A percentile compares a stretch with the other conserved stretches of the same genome.
Evolutionary conservation across 2,797 vertebrate species (phyloP).

Genomic region (Premnoplex brunnescens): DNA sequence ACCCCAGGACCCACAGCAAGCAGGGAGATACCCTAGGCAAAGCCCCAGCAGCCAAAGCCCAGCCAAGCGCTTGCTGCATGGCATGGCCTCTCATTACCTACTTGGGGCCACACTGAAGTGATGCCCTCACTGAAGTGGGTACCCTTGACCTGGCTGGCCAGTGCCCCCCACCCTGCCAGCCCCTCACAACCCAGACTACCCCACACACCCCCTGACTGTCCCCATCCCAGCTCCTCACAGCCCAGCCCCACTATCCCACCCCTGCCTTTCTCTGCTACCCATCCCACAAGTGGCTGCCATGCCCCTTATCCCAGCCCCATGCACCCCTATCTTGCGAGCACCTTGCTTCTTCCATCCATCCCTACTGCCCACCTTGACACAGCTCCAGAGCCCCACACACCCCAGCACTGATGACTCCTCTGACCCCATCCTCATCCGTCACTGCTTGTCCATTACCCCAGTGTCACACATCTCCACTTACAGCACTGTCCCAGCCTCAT

Average conservation of each 20-base stretch:
- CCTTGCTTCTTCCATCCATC: background rate
- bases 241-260: background rate
- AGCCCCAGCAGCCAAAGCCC: background rate
- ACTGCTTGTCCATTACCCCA: background rate
- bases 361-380: background rate
- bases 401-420: background rate
- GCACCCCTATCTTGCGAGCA: background rate
- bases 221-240: background rate
- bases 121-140: background rate
- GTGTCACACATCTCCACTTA: background rate
- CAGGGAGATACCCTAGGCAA: background rate
- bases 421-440: background rate
- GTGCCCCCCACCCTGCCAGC: background rate
- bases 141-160: background rate
- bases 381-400: background rate
- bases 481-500: background rate
- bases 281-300: background rate
- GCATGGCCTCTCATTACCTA: fast-evolving
- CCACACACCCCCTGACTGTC: background rate
- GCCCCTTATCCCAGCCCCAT: background rate
- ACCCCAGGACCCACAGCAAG: background rate
- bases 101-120: background rate
- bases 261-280: background rate
- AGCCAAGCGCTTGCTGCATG: fast-evolving
- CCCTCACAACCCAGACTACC: background rate